Base-by-base conservation (phyloP, 2,113 vertebrate species). In the Maccullochella peelii region DNA sequence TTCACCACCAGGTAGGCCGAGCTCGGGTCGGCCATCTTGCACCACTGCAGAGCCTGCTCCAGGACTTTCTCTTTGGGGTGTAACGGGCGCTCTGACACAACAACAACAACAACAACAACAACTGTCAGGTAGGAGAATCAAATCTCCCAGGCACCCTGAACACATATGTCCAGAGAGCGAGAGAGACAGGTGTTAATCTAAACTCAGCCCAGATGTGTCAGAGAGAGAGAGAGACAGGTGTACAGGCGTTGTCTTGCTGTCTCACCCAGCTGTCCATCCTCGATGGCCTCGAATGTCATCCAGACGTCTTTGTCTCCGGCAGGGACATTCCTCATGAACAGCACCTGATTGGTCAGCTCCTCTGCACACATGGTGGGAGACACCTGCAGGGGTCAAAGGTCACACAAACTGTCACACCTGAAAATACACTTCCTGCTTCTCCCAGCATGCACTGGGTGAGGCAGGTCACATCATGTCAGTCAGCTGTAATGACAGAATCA, bases 41-140 rank as follows among this genome's bases (percentile, higher is more conserved):
- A 99, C 98, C 98, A 99, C 90, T 99, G 97, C 73, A 99, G 81
- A 1, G 98, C 98, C 92, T 99, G 98, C 77, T 99, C 98, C 89
- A 99, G 92, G 36, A 99, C 98, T 66, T 96, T 98, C 93, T 99
- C 98, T 86, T 99, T 99, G 59, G 98, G 98, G 75, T 98, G 98
- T 72, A 99, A 89, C 0, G 98, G 98, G 20, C 98, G 92, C 87
- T 99, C 98, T 99, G 84, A 21, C 59, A 66, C 11, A 10, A 52
- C 47, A 52, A 21, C 16, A 49, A 66, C 8, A 36, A 71, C 16
- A 15, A 52, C 42, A 65, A 74, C 8, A 74, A 57, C 15, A 59
- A 14, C 20, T 7, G 42, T 73, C 71, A 76, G 49, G 2, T 15
- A 58, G 25, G 23, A 47, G 16, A 5, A 7, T 9, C 0, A 23